Evolutionary conservation across 2,113 vertebrate genomes (phyloP), one percentile per base, ranked within the genome.

Genomic region (Mobula hypostoma): DNA sequence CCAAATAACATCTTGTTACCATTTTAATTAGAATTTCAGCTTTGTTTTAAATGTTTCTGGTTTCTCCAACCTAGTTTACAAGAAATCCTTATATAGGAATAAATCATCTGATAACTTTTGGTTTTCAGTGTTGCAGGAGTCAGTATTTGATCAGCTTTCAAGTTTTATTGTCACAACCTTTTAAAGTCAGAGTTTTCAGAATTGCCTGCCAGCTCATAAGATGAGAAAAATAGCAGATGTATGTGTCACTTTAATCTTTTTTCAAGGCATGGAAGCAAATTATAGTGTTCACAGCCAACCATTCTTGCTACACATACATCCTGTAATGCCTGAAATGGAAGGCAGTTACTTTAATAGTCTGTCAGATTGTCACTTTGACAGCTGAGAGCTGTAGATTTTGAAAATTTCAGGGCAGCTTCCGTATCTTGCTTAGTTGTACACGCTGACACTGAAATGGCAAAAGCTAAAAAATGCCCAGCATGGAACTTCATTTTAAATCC

Each of bases 241-340:
- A 36, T 93, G 36, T 27, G n/a, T 76, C 91, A 76, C 32, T 74
- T 93, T 93, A 24, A 93, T 48, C 91, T 92, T 93, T 74, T 93
- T 74, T 68, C 32, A 74, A 93, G 70, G 70, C 32, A 76, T 74
- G 36, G 74, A 93, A 93, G 91, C 91, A 93, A 93, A 93, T 93
- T 93, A 93, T 76, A 93, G 91, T 74, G 15, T 93, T 93, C 91
- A 93, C 91, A 93, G 91, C 70, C 91, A 72, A 36, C 70, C 68
- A 93, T 93, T 76, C 40, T 27, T 48, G 70, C 32, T 74, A 14
- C n/a, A 74, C 32, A 36, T 12, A 56, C 91, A 56, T 93, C 70
- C 70, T 93, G 68, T 7, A 74, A 93, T 56, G 68, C 56, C 91
- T 74, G 70, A 93, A 74, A 93, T 93, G 91, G 91, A 93, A 93